phyloP scores from a whole-genome alignment of 2,888 invertebrate species.

The Eupithecia pulchellata region DNA sequence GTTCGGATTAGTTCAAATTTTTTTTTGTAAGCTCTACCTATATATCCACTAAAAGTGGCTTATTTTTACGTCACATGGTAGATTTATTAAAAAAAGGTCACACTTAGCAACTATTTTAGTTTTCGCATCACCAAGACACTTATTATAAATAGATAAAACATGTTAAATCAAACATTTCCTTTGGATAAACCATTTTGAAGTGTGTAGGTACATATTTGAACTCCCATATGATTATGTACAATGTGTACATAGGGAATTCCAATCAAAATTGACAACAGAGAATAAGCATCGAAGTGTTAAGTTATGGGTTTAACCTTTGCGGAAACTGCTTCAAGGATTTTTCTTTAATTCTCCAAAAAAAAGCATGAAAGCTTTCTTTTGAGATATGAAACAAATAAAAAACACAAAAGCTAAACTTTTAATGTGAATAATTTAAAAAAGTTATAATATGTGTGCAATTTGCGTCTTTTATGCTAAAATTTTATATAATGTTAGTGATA shows the following conservation, averaged over 20 bases:
- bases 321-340: neutral
- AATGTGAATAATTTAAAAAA: too few species aligned
- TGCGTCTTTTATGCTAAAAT: too few species aligned
- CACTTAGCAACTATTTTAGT: neutral
- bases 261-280: too few species aligned
- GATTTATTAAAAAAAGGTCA: neutral
- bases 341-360: too few species aligned
- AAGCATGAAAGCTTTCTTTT: too few species aligned
- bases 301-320: neutral
- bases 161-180: slow-evolving; percentile 13
- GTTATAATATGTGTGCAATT: too few species aligned
- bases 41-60: neutral
- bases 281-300: neutral
- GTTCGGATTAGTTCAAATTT: too few species aligned
- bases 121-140: neutral
- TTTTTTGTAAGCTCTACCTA: too few species aligned
- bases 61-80: neutral
- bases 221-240: neutral
- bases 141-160: slow-evolving; percentile 4
- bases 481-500: too few species aligned
- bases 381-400: too few species aligned
- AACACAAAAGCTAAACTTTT: too few species aligned
- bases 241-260: neutral
- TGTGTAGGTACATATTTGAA: neutral
- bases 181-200: slow-evolving; percentile 2